These are phyloP conservation scores for Malacoctenus gilli DNA, from an alignment of 2,797 vertebrate species.

Conservation along the genomic window DNA sequence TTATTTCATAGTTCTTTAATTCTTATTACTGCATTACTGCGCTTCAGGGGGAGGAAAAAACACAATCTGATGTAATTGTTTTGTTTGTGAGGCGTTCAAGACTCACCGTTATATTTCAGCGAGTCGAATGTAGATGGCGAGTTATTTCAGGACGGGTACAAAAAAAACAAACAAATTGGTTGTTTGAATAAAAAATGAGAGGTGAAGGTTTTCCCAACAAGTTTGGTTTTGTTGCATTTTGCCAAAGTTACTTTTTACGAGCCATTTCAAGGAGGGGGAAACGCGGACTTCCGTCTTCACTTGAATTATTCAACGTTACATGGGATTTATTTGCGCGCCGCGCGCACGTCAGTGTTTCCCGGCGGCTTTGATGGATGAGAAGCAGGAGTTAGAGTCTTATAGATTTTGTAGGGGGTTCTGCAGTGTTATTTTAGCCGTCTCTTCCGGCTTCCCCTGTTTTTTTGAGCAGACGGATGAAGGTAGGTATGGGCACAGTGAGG, in stretches of 20 bases:
- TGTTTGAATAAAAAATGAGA: constrained; percentile 6
- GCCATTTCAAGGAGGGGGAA: constrained; percentile 30
- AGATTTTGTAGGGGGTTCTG: constrained; percentile 62
- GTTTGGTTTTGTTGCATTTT: neutral
- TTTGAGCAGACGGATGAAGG: constrained; percentile 81
- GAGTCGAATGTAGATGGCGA: constrained; percentile 24
- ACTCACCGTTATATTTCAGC: constrained; percentile 1
- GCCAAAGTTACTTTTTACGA: constrained; percentile 47
- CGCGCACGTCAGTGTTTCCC: constrained; percentile 47
- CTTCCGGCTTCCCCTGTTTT: constrained; percentile 81
- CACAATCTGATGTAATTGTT: neutral
- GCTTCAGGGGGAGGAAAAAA: neutral
- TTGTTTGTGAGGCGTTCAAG: constrained; percentile 2
- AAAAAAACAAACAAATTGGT: constrained; percentile 41
- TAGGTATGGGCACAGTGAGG: constrained; percentile 81
- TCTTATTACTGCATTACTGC: neutral
- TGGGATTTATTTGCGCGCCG: constrained; percentile 44
- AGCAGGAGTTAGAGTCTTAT: constrained; percentile 60
- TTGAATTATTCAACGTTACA: constrained; percentile 34
- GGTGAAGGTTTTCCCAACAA: neutral
- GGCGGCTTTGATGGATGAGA: constrained; percentile 61
- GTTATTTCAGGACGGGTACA: constrained; percentile 24
- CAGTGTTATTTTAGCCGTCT: constrained; percentile 74
- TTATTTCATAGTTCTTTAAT: too few relatives aligned
- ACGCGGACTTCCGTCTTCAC: constrained; percentile 5